Percentiles rank a stretch among this genome's conserved stretches.
Conservation (phyloP, 2,888 invertebrate species). For the Chymomyza amoena region DNA sequence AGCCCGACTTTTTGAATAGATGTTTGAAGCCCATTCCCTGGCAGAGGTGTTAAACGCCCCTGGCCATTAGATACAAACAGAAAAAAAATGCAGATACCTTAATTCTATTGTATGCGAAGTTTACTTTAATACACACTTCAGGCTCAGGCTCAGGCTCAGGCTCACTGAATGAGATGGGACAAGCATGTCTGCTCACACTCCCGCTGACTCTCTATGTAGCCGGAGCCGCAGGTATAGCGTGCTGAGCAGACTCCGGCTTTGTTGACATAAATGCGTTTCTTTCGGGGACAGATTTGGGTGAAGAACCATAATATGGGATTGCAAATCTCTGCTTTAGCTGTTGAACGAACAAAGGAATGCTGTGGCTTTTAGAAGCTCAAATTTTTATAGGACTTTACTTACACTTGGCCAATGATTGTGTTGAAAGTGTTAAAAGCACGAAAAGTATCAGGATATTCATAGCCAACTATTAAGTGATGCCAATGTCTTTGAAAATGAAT, state of each 20-base stretch:
- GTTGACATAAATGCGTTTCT: not conserved
- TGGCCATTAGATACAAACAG: not conserved
- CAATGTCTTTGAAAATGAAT: too few relatives aligned
- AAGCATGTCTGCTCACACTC: conserved; percentile 17
- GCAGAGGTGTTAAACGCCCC: not conserved
- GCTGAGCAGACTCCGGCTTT: conserved; percentile 9
- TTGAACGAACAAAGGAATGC: not conserved
- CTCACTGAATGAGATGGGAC: not conserved
- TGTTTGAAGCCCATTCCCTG: not conserved
- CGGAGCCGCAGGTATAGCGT: conserved; percentile 13
- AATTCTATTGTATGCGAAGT: too few relatives aligned
- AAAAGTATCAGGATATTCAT: too few relatives aligned
- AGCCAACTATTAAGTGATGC: too few relatives aligned
- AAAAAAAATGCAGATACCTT: not conserved
- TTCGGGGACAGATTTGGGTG: not conserved
- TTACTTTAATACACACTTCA: too few relatives aligned
- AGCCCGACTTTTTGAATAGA: not conserved
- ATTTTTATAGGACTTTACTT: not conserved
- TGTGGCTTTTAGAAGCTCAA: not conserved
- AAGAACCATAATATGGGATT: not conserved
- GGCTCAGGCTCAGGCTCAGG: too few relatives aligned
- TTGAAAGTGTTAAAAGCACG: not conserved
- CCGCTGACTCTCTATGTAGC: conserved; percentile 1
- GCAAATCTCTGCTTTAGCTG: not conserved
- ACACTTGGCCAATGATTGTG: not conserved